These are phyloP conservation scores for Melanophora roralis DNA, from an alignment of 2,888 invertebrate genomes.

Conservation along the genomic window DNA sequence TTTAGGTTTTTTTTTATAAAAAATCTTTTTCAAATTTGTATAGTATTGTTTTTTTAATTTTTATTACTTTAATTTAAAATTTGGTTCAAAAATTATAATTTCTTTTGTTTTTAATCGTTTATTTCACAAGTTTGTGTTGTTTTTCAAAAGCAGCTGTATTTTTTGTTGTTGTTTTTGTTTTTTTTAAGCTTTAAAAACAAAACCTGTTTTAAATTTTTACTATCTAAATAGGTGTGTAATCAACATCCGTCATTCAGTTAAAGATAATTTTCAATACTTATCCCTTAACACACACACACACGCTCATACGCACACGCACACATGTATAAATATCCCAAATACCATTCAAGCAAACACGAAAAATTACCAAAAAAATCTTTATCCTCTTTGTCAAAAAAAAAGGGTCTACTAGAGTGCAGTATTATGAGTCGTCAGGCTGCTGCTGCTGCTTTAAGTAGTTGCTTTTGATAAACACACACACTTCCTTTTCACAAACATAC, in stretches of 20 bases:
- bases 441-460: conserved; percentile 20
- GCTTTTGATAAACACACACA: conserved; percentile 61
- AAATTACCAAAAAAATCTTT: conserved; percentile 39
- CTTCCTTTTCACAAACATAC: conserved; percentile 62
- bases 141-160: conserved; percentile 53
- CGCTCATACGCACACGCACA: conserved; percentile 14
- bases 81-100: conserved; percentile 65
- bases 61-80: not conserved
- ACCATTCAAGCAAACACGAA: not conserved
- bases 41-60: not conserved
- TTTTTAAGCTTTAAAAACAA: not conserved
- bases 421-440: conserved; percentile 5
- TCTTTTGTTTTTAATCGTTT: conserved; percentile 32
- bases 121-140: conserved; percentile 25
- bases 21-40: not conserved
- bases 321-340: conserved; percentile 13
- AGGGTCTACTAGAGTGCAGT: conserved; percentile 34
- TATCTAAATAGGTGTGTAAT: conserved; percentile 65
- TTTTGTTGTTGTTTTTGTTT: conserved; percentile 11
- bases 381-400: conserved; percentile 56
- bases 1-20: not conserved
- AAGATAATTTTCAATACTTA: conserved; percentile 55
- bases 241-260: conserved; percentile 67
- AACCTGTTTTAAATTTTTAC: conserved; percentile 45
- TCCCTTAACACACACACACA: conserved; percentile 39